A percentile compares a stretch with the other conserved stretches of the same genome.
Evolutionary conservation across 2,888 invertebrate species (phyloP).

Genomic region (Muschampia plurimacula): DNA sequence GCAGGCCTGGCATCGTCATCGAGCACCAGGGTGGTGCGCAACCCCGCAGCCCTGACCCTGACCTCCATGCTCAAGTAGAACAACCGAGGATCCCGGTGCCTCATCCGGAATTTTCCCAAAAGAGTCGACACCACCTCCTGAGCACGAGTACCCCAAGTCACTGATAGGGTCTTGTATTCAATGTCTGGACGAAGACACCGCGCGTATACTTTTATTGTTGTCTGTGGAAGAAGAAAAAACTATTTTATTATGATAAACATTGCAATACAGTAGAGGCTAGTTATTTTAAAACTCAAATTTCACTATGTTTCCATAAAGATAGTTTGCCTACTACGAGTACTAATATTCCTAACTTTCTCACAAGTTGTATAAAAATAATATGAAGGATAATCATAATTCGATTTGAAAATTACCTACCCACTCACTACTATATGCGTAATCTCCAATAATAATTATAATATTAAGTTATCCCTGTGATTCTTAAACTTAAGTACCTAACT

Average conservation of each 20-base stretch:
- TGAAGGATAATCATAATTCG: rapidly evolving
- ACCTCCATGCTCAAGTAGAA: slow-evolving; percentile 98
- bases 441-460: no score
- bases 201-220: slow-evolving; percentile 96
- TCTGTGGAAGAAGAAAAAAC: slow-evolving; percentile 83
- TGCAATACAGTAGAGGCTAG: not conserved
- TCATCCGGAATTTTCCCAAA: slow-evolving; percentile 95
- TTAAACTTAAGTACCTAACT: no score
- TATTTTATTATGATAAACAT: not conserved
- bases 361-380: no score
- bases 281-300: no score
- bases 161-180: slow-evolving; percentile 97
- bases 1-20: slow-evolving; percentile 96
- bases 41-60: slow-evolving; percentile 92
- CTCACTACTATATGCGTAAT: no score
- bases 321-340: no score
- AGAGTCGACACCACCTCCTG: slow-evolving; percentile 94
- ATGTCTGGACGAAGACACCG: slow-evolving; percentile 96
- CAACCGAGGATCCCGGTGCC: slow-evolving; percentile 95
- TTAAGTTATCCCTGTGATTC: no score
- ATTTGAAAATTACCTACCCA: no score
- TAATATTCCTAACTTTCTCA: no score
- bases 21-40: slow-evolving; percentile 92
- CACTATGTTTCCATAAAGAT: no score
- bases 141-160: slow-evolving; percentile 95